Percentiles rank a stretch among this genome's conserved stretches.
These are phyloP conservation scores for Petrolisthes cinctipes DNA, from an alignment of 2,888 invertebrate genomes.

Conservation along the genomic window DNA sequence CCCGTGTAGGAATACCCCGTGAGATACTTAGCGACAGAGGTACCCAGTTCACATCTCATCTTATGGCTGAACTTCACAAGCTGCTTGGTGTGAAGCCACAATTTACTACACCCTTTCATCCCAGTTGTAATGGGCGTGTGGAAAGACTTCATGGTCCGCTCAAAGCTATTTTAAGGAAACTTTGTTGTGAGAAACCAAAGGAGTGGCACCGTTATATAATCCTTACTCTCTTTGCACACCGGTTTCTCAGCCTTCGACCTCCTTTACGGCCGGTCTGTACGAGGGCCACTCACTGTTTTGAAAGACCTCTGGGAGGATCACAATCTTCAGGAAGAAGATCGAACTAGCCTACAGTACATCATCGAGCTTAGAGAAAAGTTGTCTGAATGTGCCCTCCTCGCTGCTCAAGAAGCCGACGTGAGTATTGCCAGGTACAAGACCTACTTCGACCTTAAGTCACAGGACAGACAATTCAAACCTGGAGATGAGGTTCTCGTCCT, in stretches of 20 bases:
- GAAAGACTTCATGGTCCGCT: neutral
- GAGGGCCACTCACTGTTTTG: slow-evolving; percentile 24
- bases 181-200: neutral
- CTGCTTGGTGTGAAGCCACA: slow-evolving; percentile 7
- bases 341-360: neutral
- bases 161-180: neutral
- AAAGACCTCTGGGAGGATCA: slow-evolving; percentile 29
- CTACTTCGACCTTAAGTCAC: neutral
- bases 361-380: neutral
- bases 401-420: slow-evolving; percentile 10
- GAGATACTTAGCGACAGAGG: slow-evolving; percentile 27
- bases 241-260: neutral
- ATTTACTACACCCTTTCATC: neutral
- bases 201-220: slow-evolving; percentile 19
- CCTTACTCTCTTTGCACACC: neutral
- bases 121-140: neutral
- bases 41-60: slow-evolving; percentile 27
- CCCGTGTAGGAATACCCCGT: slow-evolving; percentile 23
- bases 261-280: slow-evolving; percentile 16
- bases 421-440: neutral
- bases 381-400: neutral
- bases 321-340: neutral
- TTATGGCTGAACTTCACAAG: slow-evolving; percentile 26
- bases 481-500: neutral
- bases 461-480: neutral